phyloP scores from a whole-genome alignment of 2,113 vertebrate species.

The Chaetorhynchus papuensis region DNA sequence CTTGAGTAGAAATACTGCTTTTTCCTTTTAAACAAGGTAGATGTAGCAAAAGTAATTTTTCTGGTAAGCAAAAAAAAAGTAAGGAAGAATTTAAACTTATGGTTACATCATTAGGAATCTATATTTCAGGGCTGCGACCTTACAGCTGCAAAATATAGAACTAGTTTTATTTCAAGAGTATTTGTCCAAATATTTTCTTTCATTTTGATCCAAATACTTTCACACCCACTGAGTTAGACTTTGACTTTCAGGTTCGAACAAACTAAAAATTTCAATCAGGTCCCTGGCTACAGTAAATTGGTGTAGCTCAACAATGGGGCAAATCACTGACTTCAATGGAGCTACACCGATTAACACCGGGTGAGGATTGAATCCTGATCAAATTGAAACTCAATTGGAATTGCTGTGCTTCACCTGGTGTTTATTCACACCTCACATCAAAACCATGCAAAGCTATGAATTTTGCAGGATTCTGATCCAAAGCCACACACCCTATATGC shows the following conservation, averaged over 20 bases:
- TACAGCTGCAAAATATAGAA: slow-evolving; percentile 57
- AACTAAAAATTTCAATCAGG: slow-evolving; percentile 50
- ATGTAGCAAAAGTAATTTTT: not conserved
- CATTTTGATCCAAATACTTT: slow-evolving; percentile 67
- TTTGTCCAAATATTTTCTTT: slow-evolving; percentile 65
- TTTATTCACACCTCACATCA: slow-evolving; percentile 61
- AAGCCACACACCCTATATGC: slow-evolving; percentile 50
- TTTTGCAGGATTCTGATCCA: slow-evolving; percentile 41
- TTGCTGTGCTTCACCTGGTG: slow-evolving; percentile 49
- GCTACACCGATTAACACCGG: slow-evolving; percentile 33
- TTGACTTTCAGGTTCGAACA: slow-evolving; percentile 16
- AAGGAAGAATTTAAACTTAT: slow-evolving; percentile 17
- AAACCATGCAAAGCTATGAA: slow-evolving; percentile 52
- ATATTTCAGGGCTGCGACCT: not conserved
- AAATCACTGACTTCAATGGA: slow-evolving; percentile 11
- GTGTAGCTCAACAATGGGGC: not conserved
- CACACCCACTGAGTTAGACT: slow-evolving; percentile 50
- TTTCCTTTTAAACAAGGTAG: not conserved
- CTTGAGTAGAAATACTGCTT: not conserved
- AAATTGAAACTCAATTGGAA: slow-evolving; percentile 55
- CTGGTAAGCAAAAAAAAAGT: not conserved
- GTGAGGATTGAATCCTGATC: slow-evolving; percentile 24
- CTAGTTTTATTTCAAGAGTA: slow-evolving; percentile 46
- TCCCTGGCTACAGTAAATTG: slow-evolving; percentile 35
- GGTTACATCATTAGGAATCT: slow-evolving; percentile 32